Conservation (phyloP, 1,140 invertebrate genomes). For the Drosophila hydei region DNA sequence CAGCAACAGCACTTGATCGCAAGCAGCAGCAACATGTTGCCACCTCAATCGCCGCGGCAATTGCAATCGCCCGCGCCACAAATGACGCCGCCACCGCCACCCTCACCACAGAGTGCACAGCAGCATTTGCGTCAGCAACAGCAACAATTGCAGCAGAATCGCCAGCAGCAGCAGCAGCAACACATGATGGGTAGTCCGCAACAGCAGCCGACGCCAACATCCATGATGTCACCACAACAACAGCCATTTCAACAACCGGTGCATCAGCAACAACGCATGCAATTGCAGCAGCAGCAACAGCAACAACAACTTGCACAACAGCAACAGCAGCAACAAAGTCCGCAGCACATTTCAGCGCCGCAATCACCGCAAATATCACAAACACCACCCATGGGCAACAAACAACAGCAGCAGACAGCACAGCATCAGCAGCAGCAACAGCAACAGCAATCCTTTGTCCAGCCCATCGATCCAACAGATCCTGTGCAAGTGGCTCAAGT, state of each 20-base stretch:
- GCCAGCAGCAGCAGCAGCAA: slow-evolving; percentile 60
- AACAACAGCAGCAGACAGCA: slow-evolving; percentile 54
- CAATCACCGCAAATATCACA: slow-evolving; percentile 74
- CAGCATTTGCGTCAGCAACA: slow-evolving; percentile 79
- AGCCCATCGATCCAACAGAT: slow-evolving; percentile 79
- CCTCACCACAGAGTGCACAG: slow-evolving; percentile 81
- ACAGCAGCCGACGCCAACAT: slow-evolving; percentile 52
- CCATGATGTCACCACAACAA: slow-evolving; percentile 70
- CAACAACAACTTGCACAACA: slow-evolving; percentile 68
- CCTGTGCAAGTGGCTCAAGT: slow-evolving; percentile 80
- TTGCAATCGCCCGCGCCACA: slow-evolving; percentile 80
- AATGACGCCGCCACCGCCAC: slow-evolving; percentile 80
- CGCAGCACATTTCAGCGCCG: slow-evolving; percentile 69
- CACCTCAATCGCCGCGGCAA: slow-evolving; percentile 77
- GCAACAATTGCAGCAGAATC: slow-evolving; percentile 63
- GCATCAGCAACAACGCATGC: slow-evolving; percentile 62
- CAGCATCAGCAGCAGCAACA: slow-evolving; percentile 45
- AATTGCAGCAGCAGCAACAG: slow-evolving; percentile 67
- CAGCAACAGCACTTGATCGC: slow-evolving; percentile 68
- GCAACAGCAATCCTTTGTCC: slow-evolving; percentile 63
- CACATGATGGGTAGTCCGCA: slow-evolving; percentile 74
- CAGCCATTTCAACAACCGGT: slow-evolving; percentile 55
- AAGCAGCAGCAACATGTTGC: slow-evolving; percentile 62
- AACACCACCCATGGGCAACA: slow-evolving; percentile 65
- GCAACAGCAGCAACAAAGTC: slow-evolving; percentile 74